phyloP scores from a whole-genome alignment of 2,797 vertebrate genomes.

The Gila robusta region DNA sequence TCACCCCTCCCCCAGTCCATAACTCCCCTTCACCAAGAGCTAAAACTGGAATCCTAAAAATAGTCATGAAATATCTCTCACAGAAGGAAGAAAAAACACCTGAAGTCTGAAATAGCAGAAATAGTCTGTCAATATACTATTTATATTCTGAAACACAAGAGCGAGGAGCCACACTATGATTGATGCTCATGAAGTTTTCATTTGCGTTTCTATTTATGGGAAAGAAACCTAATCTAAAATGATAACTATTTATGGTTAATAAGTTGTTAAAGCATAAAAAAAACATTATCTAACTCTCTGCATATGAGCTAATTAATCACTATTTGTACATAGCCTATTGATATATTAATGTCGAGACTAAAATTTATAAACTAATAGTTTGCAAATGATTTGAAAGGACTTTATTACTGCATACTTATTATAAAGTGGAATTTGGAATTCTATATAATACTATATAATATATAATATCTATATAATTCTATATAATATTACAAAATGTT shows the following conservation, averaged over 20 bases:
- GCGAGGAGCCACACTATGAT: slow-evolving; percentile 43
- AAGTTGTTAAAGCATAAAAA: neutral
- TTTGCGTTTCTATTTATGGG: slow-evolving; percentile 22
- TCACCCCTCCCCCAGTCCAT: slow-evolving; percentile 40
- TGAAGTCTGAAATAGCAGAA: slow-evolving; percentile 65
- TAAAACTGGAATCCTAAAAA: slow-evolving; percentile 66
- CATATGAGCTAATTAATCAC: too few relatives aligned
- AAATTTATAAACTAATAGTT: neutral
- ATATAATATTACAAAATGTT: neutral
- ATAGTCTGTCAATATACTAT: slow-evolving; percentile 56
- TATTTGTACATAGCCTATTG: neutral
- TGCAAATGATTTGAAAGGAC: neutral
- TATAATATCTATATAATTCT: neutral
- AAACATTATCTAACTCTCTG: too few relatives aligned
- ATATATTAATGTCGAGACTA: neutral
- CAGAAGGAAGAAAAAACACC: slow-evolving; percentile 57
- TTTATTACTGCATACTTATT: neutral
- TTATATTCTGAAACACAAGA: slow-evolving; percentile 55
- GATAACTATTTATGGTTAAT: neutral
- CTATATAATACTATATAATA: neutral
- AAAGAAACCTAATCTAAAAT: slow-evolving; percentile 1
- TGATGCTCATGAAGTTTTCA: slow-evolving; percentile 26
- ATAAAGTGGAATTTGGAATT: neutral
- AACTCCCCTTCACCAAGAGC: slow-evolving; percentile 44
- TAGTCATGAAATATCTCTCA: slow-evolving; percentile 64